A percentile compares a stretch with the other conserved stretches of the same genome.
phyloP scores from a whole-genome alignment of 1,140 invertebrate species.

The Liolophura sinensis region DNA sequence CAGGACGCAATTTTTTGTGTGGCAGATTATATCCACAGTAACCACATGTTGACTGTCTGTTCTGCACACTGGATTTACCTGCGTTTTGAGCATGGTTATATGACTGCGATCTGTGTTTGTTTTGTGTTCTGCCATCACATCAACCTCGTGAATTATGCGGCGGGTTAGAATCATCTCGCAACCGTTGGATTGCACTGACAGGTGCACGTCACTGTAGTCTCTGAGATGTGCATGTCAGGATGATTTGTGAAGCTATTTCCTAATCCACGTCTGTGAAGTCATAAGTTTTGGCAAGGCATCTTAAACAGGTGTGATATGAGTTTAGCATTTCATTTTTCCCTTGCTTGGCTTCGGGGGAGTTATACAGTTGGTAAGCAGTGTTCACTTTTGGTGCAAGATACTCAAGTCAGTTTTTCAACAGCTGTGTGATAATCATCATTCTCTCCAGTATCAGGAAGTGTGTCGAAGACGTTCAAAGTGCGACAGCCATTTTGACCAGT shows the following conservation, averaged over 20 bases:
- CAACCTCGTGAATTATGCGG: not conserved
- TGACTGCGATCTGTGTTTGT: not conserved
- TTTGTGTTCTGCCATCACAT: not conserved
- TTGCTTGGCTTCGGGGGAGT: conserved; percentile 1
- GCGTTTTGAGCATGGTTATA: conserved; percentile 4
- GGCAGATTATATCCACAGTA: no score
- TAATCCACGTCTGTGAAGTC: no score
- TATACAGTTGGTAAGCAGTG: not conserved
- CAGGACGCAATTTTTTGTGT: not conserved
- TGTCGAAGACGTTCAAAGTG: no score
- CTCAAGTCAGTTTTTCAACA: conserved; percentile 1
- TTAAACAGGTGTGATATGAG: conserved; percentile 1
- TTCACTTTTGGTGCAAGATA: not conserved
- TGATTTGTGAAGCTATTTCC: no score
- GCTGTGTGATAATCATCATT: conserved; percentile 2
- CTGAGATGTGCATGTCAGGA: conserved; percentile 1
- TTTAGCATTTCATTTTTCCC: not conserved
- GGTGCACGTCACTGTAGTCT: not conserved
- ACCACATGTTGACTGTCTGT: no score
- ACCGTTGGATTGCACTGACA: not conserved
- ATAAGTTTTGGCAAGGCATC: conserved; percentile 1
- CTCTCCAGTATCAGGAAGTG: not conserved
- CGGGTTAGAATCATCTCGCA: not conserved
- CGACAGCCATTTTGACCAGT: no score
- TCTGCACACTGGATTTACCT: no score